A percentile compares a stretch with the other conserved stretches of the same genome.
These are phyloP conservation scores for Amyelois transitella DNA, from an alignment of 1,140 invertebrate genomes.

Conservation along the genomic window DNA sequence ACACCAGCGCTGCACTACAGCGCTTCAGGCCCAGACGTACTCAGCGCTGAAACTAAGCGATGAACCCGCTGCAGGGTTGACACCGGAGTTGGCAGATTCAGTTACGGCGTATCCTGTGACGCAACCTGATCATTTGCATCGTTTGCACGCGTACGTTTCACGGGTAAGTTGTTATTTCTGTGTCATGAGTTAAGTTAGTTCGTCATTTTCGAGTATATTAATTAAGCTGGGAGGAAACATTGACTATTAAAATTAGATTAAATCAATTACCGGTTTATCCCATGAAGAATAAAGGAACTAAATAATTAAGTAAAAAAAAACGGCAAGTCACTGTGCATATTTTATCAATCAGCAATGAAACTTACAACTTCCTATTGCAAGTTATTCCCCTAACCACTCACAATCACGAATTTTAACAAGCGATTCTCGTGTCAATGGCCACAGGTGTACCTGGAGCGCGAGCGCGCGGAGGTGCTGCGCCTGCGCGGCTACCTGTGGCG, in stretches of 20 bases:
- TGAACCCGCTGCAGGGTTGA: not conserved
- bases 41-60: slow-evolving; percentile 1
- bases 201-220: no score
- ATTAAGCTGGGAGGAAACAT: no score
- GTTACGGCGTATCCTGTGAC: slow-evolving; percentile 78
- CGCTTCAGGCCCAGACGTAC: slow-evolving; percentile 24
- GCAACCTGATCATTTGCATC: slow-evolving; percentile 77
- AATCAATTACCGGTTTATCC: no score
- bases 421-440: not conserved
- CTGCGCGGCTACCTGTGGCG: slow-evolving; percentile 16
- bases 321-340: no score
- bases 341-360: no score
- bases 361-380: no score
- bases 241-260: no score
- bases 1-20: not conserved
- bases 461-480: slow-evolving; percentile 6
- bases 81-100: slow-evolving; percentile 52
- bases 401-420: no score
- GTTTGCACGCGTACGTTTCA: slow-evolving; percentile 80
- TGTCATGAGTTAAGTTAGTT: no score
- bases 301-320: no score
- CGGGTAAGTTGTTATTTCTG: slow-evolving; percentile 63
- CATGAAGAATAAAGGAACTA: no score
- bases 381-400: no score
- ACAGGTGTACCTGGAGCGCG: slow-evolving; percentile 35